Percentiles rank a stretch among this genome's conserved stretches.
Conservation (phyloP, 2,888 invertebrate genomes). For the Idaea biselata region DNA sequence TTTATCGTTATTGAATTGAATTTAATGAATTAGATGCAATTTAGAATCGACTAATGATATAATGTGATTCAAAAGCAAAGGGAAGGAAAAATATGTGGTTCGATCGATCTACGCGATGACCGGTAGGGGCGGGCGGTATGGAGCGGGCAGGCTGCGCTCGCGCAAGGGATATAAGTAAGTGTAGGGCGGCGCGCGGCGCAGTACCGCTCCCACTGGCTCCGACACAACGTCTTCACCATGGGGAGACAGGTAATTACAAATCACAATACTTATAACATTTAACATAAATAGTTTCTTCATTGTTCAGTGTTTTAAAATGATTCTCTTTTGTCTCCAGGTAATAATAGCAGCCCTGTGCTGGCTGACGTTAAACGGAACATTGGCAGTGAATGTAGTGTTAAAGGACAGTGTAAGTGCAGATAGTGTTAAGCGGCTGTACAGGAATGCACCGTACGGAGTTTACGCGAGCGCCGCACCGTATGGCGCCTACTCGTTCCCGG, state of each 20-base stretch:
- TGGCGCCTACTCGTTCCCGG: conserved; percentile 59
- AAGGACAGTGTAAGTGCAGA: conserved; percentile 56
- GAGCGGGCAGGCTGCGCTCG: conserved; percentile 34
- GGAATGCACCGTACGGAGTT: conserved; percentile 52
- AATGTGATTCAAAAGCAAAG: conserved; percentile 28
- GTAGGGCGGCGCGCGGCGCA: conserved; percentile 56
- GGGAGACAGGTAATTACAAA: conserved; percentile 63
- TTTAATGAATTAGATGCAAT: conserved; percentile 33
- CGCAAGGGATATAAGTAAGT: conserved; percentile 56
- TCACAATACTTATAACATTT: conserved; percentile 16
- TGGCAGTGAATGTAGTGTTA: conserved; percentile 39
- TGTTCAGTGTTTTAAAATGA: conserved; percentile 16
- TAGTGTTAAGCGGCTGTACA: conserved; percentile 60
- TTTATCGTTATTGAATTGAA: conserved; percentile 37
- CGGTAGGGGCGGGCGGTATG: conserved; percentile 26
- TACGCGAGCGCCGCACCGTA: conserved; percentile 67
- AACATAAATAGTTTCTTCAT: conserved; percentile 5
- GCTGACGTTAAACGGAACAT: conserved; percentile 44
- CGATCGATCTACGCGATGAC: conserved; percentile 38
- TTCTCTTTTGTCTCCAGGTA: conserved; percentile 52
- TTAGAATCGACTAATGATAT: conserved; percentile 41
- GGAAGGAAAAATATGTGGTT: conserved; percentile 27
- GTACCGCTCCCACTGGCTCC: conserved; percentile 59
- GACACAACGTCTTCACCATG: conserved; percentile 58
- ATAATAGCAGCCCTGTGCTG: conserved; percentile 54